These are phyloP conservation scores for Eupsilia transversa DNA, from an alignment of 2,888 invertebrate genomes.

Conservation along the genomic window DNA sequence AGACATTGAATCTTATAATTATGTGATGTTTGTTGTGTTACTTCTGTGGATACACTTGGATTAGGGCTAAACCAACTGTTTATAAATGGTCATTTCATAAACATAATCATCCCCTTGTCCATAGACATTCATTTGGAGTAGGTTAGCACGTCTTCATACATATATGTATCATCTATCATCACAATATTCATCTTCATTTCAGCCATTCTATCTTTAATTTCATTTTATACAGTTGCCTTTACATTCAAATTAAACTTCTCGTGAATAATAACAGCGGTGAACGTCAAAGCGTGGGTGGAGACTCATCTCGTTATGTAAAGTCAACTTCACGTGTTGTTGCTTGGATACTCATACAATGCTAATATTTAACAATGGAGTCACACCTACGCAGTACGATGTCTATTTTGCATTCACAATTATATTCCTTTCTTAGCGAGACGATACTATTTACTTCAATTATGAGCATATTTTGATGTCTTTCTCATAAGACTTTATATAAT, in stretches of 20 bases:
- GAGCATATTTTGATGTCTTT: background rate
- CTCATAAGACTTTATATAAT: background rate
- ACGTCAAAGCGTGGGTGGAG: slow-evolving; percentile 57
- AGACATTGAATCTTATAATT: background rate
- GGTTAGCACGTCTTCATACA: background rate
- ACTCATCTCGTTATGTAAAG: slow-evolving; percentile 63
- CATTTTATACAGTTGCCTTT: background rate
- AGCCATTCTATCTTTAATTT: slow-evolving; percentile 7
- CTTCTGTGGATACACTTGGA: background rate
- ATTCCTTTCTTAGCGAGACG: slow-evolving; percentile 41
- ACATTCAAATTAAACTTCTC: slow-evolving; percentile 20
- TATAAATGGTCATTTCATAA: background rate
- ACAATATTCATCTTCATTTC: background rate
- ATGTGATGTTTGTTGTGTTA: background rate
- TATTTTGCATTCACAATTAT: slow-evolving; percentile 52
- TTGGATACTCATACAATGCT: slow-evolving; percentile 50
- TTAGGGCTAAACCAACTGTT: background rate
- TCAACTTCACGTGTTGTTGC: slow-evolving; percentile 54
- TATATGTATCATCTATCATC: too few species aligned
- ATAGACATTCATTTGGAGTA: background rate
- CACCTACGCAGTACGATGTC: slow-evolving; percentile 53
- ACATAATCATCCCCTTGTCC: too few species aligned
- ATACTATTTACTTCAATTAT: slow-evolving; percentile 20
- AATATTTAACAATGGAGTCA: slow-evolving; percentile 48
- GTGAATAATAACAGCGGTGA: slow-evolving; percentile 15